Conservation (phyloP, 2,888 invertebrate species). For the Serrognathus titanus region DNA sequence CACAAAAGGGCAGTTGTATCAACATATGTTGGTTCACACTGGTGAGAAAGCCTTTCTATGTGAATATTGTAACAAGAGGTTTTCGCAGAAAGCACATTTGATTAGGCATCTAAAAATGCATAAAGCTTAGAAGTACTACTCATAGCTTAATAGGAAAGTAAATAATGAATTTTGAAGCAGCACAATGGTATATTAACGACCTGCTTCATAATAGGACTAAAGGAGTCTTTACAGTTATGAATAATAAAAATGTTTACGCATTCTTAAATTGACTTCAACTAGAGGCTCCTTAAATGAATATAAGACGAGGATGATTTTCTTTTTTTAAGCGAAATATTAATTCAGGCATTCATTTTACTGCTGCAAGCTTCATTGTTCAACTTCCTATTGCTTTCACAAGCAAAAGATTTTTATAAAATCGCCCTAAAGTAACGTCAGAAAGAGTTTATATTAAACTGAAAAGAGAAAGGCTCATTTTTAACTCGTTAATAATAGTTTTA, state of each 20-base stretch:
- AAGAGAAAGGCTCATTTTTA: background rate
- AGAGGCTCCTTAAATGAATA: too few relatives aligned
- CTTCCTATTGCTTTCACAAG: too few relatives aligned
- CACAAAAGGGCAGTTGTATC: slow-evolving; percentile 47
- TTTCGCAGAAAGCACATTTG: slow-evolving; percentile 48
- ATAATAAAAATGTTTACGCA: too few relatives aligned
- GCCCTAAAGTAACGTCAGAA: background rate
- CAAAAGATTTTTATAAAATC: slow-evolving; percentile 16
- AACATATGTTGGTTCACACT: slow-evolving; percentile 48
- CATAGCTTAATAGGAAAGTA: background rate
- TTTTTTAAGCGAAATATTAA: too few relatives aligned
- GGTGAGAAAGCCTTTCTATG: slow-evolving; percentile 48
- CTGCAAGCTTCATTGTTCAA: too few relatives aligned
- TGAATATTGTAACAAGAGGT: slow-evolving; percentile 47
- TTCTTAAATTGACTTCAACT: too few relatives aligned
- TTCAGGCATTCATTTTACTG: too few relatives aligned
- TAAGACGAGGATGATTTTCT: too few relatives aligned
- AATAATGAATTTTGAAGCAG: background rate
- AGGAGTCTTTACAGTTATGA: too few relatives aligned
- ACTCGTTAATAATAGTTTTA: slow-evolving; percentile 5
- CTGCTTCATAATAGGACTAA: too few relatives aligned
- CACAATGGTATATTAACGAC: too few relatives aligned
- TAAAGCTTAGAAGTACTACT: slow-evolving; percentile 24
- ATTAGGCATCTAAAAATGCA: slow-evolving; percentile 47
- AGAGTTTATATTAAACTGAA: slow-evolving; percentile 18